Base-by-base conservation (phyloP, 2,888 invertebrate species). In the Pseudanteris insignis region DNA sequence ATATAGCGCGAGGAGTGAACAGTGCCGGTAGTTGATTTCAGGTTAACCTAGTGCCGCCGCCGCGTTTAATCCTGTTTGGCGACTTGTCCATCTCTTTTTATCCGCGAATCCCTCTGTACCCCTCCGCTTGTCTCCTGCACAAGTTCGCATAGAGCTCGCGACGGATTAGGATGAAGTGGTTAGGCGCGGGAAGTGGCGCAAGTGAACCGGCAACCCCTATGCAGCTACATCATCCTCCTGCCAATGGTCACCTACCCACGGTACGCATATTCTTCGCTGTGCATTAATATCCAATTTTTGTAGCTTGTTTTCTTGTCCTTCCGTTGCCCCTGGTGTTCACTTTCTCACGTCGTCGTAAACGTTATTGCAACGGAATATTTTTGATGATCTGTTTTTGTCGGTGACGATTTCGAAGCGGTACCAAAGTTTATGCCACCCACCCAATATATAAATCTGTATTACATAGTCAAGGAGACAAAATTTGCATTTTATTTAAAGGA, bases 121-220 rank as follows among this genome's bases (percentile, higher is more conserved):
- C 36, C 40, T 28, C 12, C 33, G 12, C 28, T 9, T 7, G 3
- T 25, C 14, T 11, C 11, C 7, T 15, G 1, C 28, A 11, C 38
- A 47, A 53, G 28, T 51, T 44, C n/a, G 46, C 33, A 41, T 24
- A 10, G 30, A 47, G 34, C 26, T 34, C 37, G 41, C 38, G 5
- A 28, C 36, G 2, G 7, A 41, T 47, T 50, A 76, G 73, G 70
- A 79, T 79, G 79, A 79, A 79, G 79, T 79, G 80, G 78, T 72
- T 80, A 69, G 72, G 82, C 81, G 76, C 81, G 79, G 83, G 86
- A 84, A 81, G 88, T 84, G 85, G 86, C 86, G 81, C 84, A 83
- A 80, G 89, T 86, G 81, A 85, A 85, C 81, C 87, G 89, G 79
- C 79, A 75, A 75, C 78, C 69, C 77, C 79, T 60, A 78, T 79